Evolutionary conservation across 1,140 invertebrate genomes (phyloP).

Genomic region (Phthorimaea operculella): DNA sequence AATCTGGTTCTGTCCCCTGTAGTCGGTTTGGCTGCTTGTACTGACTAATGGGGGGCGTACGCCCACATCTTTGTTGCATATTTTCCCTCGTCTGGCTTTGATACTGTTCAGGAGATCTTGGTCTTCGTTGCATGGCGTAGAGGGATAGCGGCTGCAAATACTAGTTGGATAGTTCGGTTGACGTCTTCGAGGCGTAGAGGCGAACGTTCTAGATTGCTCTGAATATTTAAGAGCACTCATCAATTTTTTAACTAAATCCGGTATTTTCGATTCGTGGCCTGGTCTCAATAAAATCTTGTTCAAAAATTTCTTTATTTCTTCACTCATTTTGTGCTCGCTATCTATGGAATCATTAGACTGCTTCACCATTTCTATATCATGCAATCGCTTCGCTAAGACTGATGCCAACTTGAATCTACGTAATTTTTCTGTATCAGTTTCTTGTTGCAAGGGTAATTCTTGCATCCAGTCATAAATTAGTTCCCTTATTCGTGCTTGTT

Average conservation of each 20-base stretch:
- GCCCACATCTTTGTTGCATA: neutral
- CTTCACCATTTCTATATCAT: neutral
- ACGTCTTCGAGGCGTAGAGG: neutral
- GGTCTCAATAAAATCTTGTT: neutral
- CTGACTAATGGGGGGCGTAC: neutral
- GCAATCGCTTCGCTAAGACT: neutral
- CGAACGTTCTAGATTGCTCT: neutral
- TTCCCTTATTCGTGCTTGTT: conserved; percentile 23
- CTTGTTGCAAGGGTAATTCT: conserved; percentile 9
- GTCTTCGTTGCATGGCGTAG: neutral
- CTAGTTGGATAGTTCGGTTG: neutral
- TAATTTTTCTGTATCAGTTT: neutral
- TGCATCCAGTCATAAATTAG: conserved; percentile 21
- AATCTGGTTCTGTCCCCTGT: no score
- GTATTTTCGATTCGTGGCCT: neutral
- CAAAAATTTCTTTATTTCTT: neutral
- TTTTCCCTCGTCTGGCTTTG: neutral
- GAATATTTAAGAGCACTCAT: neutral
- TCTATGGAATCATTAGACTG: neutral
- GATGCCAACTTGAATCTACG: neutral
- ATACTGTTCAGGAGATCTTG: neutral
- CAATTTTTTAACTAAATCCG: neutral
- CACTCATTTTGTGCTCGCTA: neutral
- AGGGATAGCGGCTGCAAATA: neutral
- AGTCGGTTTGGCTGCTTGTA: neutral